Conservation (phyloP, 1,140 invertebrate species). For the Propsilocerus akamusi region DNA sequence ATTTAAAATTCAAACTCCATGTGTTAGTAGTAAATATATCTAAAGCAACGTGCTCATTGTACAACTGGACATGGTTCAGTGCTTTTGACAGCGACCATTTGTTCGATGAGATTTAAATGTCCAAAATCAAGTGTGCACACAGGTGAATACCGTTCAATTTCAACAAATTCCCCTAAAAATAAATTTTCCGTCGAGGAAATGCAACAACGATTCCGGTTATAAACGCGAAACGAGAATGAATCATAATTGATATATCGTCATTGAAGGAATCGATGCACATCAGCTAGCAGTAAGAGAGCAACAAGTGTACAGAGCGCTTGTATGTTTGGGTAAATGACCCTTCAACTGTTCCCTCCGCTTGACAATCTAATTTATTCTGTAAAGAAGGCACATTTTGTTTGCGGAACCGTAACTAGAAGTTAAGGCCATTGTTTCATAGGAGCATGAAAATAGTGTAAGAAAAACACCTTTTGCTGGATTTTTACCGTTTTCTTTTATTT, state of each 20-base stretch:
- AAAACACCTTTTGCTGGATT: not conserved
- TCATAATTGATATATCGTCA: not conserved
- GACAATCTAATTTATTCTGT: not conserved
- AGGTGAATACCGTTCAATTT: not conserved
- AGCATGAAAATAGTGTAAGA: not conserved
- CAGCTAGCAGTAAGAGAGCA: not conserved
- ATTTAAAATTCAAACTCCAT: not conserved
- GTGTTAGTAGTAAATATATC: not conserved
- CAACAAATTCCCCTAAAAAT: not conserved
- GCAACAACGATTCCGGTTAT: not conserved
- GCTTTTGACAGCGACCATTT: too few relatives aligned
- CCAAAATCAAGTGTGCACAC: too few relatives aligned
- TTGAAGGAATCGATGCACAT: not conserved
- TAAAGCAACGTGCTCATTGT: not conserved
- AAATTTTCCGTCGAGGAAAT: not conserved
- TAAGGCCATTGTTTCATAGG: not conserved
- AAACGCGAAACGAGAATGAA: not conserved
- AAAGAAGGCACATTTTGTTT: not conserved
- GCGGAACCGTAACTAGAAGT: not conserved
- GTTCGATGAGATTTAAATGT: too few relatives aligned
- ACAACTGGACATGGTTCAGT: not conserved
- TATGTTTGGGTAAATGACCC: not conserved
- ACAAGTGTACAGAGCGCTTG: not conserved
- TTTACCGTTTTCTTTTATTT: constrained; percentile 2
- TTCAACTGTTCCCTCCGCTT: not conserved